Conservation (phyloP, 2,888 invertebrate species). For the Linnaemya tessellans region DNA sequence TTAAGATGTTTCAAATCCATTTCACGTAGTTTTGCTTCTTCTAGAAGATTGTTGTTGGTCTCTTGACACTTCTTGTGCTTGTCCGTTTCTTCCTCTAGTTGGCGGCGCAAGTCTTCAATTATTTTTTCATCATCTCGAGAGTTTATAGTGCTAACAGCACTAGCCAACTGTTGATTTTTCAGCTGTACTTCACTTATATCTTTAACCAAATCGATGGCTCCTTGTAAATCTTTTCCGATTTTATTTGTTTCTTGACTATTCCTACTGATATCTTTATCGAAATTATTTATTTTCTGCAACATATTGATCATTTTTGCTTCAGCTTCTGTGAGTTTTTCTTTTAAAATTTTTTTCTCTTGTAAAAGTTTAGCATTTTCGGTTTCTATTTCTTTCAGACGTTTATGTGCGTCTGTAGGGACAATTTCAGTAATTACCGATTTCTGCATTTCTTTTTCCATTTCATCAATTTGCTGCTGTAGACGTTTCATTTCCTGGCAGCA, state of each 20-base stretch:
- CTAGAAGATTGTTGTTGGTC: constrained; percentile 69
- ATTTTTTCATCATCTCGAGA: constrained; percentile 75
- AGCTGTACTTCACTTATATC: constrained; percentile 78
- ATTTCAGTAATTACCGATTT: constrained; percentile 14
- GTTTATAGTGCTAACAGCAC: constrained; percentile 74
- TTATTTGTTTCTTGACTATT: constrained; percentile 64
- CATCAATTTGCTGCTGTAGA: constrained; percentile 71
- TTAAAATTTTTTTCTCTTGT: constrained; percentile 74
- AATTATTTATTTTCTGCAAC: constrained; percentile 72
- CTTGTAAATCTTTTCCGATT: constrained; percentile 75
- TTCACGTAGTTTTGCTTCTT: constrained; percentile 73
- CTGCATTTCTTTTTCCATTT: constrained; percentile 46
- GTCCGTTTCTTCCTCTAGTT: constrained; percentile 75
- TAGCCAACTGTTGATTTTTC: constrained; percentile 76
- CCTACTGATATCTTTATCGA: constrained; percentile 74
- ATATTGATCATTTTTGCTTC: constrained; percentile 56
- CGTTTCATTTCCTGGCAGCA: constrained; percentile 74
- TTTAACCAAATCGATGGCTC: constrained; percentile 75
- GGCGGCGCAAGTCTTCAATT: constrained; percentile 75
- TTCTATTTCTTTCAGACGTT: constrained; percentile 61
- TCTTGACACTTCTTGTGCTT: constrained; percentile 73
- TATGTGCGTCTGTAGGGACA: constrained; percentile 44
- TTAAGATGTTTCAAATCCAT: constrained; percentile 64
- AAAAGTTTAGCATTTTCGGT: constrained; percentile 70
- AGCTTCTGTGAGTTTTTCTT: constrained; percentile 58